Conservation (phyloP, 1,140 invertebrate species). For the Cydia splendana region DNA sequence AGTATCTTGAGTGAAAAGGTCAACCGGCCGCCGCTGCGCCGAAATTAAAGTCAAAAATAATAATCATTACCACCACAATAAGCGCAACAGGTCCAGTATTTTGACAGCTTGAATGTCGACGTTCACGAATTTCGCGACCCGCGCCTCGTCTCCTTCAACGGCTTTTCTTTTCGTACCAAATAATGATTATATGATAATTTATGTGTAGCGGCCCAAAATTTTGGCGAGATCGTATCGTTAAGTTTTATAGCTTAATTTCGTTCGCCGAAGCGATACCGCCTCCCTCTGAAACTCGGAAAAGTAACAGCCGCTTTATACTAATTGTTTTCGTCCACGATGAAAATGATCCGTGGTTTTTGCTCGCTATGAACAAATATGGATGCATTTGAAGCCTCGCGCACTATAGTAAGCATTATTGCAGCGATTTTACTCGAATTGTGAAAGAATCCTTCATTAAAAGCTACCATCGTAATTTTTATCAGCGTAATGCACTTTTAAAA, state of each 20-base stretch:
- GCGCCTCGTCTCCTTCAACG: constrained; percentile 44
- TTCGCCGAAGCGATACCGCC: constrained; percentile 45
- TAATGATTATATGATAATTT: constrained; percentile 58
- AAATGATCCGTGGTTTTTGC: constrained; percentile 43
- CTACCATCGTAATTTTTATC: constrained; percentile 35
- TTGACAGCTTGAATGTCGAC: constrained; percentile 60
- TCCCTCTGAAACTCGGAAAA: constrained; percentile 21
- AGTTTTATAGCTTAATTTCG: constrained; percentile 67
- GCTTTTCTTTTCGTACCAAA: constrained; percentile 52
- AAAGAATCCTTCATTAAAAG: constrained; percentile 37
- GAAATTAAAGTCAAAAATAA: constrained; percentile 72
- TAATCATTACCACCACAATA: constrained; percentile 65
- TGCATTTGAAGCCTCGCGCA: constrained; percentile 37
- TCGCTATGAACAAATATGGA: constrained; percentile 41
- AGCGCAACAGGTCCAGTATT: constrained; percentile 58
- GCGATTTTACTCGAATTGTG: constrained; percentile 38
- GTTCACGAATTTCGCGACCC: constrained; percentile 33
- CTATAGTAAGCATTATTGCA: constrained; percentile 32
- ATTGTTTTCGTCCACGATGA: constrained; percentile 49
- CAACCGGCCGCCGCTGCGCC: constrained; percentile 55
- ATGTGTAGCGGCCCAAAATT: constrained; percentile 44
- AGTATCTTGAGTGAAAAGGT: constrained; percentile 72
- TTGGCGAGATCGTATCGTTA: constrained; percentile 60
- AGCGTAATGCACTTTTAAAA: constrained; percentile 39
- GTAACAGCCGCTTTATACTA: constrained; percentile 39